Conservation (phyloP, 1,140 invertebrate genomes). For the Brachionus angularis region DNA sequence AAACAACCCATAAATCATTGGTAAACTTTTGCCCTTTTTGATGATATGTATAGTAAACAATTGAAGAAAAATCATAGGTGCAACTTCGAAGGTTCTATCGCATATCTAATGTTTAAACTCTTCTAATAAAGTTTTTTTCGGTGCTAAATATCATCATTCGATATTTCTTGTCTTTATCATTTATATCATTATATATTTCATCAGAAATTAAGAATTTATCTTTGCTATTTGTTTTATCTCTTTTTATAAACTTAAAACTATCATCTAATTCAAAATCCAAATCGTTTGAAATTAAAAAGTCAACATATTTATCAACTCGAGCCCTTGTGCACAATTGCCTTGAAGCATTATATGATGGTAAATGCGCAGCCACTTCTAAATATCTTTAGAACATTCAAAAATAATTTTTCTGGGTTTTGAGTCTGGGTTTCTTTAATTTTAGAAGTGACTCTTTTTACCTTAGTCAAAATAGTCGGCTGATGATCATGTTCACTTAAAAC, state of each 20-base stretch:
- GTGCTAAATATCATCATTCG: not conserved
- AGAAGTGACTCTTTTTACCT: not conserved
- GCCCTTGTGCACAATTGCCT: not conserved
- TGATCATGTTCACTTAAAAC: slow-evolving; percentile 1
- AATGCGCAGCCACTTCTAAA: slow-evolving; percentile 7
- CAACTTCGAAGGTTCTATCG: not conserved
- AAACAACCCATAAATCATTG: not conserved
- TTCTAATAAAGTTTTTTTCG: not conserved
- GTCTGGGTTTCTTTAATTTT: slow-evolving; percentile 6
- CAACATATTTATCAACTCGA: not conserved
- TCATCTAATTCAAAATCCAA: not conserved
- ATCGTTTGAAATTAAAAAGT: not conserved
- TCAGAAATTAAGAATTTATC: not conserved
- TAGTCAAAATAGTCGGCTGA: not conserved
- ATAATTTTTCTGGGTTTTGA: slow-evolving; percentile 3
- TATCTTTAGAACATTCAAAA: not conserved
- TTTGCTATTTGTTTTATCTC: not conserved
- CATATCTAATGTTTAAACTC: not conserved
- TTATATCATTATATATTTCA: slow-evolving; percentile 1
- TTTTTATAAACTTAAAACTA: too few relatives aligned
- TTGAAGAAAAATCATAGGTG: not conserved
- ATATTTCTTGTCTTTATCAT: not conserved
- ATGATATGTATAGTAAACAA: not conserved
- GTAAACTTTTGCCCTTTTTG: not conserved
- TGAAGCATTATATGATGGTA: not conserved